phyloP scores from a whole-genome alignment of 2,888 invertebrate genomes.

The Electrophaes corylata region DNA sequence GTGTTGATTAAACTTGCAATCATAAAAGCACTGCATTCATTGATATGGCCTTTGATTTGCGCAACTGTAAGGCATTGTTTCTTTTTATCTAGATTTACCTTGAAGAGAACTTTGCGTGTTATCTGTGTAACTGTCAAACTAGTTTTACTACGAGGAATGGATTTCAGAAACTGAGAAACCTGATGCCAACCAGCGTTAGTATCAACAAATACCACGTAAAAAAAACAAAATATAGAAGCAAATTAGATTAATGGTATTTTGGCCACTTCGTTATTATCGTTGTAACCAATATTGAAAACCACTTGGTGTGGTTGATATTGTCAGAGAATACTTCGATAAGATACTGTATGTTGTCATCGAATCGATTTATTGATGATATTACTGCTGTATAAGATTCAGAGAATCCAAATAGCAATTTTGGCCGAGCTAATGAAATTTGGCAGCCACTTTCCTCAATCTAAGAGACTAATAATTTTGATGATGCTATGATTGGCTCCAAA shows the following conservation, averaged over 20 bases:
- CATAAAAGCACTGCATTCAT: constrained; percentile 15
- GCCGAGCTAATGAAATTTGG: constrained; percentile 1
- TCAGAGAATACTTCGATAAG: constrained; percentile 20
- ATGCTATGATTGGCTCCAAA: not conserved
- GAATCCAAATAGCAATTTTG: constrained; percentile 9
- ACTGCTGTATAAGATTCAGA: constrained; percentile 9
- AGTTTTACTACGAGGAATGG: not conserved
- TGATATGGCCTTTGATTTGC: constrained; percentile 13
- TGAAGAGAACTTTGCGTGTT: not conserved
- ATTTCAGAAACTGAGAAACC: not conserved
- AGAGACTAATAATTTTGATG: not conserved
- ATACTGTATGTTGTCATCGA: constrained; percentile 20
- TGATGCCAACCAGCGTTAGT: not conserved
- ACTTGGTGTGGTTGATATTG: constrained; percentile 18
- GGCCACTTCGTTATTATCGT: constrained; percentile 1
- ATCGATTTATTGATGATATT: constrained; percentile 29
- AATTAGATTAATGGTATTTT: constrained; percentile 1
- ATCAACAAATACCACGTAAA: not conserved
- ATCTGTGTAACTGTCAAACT: not conserved
- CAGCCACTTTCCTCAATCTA: not conserved
- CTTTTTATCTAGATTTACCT: not conserved
- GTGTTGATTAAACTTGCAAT: constrained; percentile 18
- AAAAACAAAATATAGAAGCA: not conserved
- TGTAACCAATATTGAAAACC: constrained; percentile 17
- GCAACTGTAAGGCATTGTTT: not conserved